Base-by-base conservation (phyloP, 2,797 vertebrate genomes). In the Coregonus suidteri region DNA sequence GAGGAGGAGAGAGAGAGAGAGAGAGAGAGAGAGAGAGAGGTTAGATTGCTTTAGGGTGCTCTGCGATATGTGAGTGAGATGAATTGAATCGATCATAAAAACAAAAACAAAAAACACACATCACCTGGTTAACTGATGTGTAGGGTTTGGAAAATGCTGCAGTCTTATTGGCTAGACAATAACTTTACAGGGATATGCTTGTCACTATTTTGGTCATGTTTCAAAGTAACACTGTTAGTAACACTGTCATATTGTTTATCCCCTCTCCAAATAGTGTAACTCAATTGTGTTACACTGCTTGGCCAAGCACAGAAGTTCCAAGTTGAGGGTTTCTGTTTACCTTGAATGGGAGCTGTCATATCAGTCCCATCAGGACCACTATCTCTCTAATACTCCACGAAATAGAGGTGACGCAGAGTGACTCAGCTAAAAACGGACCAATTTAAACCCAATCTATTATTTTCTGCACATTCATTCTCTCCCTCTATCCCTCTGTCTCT, bases 301-400 rank as follows among this genome's bases (percentile, higher is more conserved):
- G 25, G 1, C 53, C 1, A 54, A 52, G 51, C 7, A 14, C 51
- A 52, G 51, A 16, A 15, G 53, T 18, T 54, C 53, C 53, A 54
- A 54, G 16, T 54, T 7, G n/a, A 59, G 56, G 56, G 56, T 5
- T n/a, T 54, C 53, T 18, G 15, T 54, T 54, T 54, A 16, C 53
- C 53, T 54, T 14, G 4, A 71, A 82, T 80, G 87, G 53, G 77
- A 76, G 78, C 82, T 80, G 77, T 83, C 81, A 80, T 85, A 85
- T 90, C 88, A 83, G 83, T 77, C 62, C 79, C 75, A 86, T 92
- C 87, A 79, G 79, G 20, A 25, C 20, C 20, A 11, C 30, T 31
- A 65, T 14, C 86, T 82, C 80, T 81, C 77, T 88, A 91, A 89
- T 88, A 88, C 82, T 89, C 84, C 85, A 90, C 86, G 90, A 92